Evolutionary conservation across 2,113 vertebrate species (phyloP).

Genomic region (Hiodon alosoides): DNA sequence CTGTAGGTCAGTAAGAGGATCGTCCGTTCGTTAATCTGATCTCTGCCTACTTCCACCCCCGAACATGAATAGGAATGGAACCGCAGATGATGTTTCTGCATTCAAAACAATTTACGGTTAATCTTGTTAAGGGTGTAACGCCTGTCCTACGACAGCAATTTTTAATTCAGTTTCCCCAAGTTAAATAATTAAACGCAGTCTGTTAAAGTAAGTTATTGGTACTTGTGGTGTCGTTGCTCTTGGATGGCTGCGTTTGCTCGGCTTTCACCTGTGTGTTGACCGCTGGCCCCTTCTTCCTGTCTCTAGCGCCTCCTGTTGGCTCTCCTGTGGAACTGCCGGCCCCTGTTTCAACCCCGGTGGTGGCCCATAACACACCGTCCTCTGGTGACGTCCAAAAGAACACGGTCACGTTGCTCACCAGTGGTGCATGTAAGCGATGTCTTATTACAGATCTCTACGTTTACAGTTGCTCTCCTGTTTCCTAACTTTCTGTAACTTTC

Average conservation of each 20-base stretch:
- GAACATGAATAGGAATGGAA: too few relatives aligned
- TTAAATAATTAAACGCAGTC: not conserved
- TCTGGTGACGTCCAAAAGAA: conserved; percentile 46
- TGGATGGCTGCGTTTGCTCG: not conserved
- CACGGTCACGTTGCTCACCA: conserved; percentile 57
- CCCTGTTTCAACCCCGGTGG: conserved; percentile 41
- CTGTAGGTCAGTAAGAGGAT: not conserved
- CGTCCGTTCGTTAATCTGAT: not conserved
- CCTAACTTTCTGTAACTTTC: too few relatives aligned
- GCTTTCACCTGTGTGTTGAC: not conserved
- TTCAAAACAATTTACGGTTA: not conserved
- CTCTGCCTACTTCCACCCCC: too few relatives aligned
- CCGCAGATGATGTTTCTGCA: too few relatives aligned
- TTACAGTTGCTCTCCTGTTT: not conserved
- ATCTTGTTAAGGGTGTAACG: too few relatives aligned
- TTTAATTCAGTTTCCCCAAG: not conserved
- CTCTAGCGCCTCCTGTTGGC: not conserved
- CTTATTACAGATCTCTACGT: not conserved
- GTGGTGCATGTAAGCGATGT: conserved; percentile 52
- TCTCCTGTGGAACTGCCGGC: conserved; percentile 13
- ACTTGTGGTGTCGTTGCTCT: too few relatives aligned
- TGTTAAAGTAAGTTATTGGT: too few relatives aligned
- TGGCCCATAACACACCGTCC: conserved; percentile 34
- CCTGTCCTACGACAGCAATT: too few relatives aligned
- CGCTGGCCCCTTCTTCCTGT: not conserved